A percentile compares a stretch with the other conserved stretches of the same genome.
Evolutionary conservation across 1,140 invertebrate species (phyloP).

Genomic region (Triops longicaudatus): DNA sequence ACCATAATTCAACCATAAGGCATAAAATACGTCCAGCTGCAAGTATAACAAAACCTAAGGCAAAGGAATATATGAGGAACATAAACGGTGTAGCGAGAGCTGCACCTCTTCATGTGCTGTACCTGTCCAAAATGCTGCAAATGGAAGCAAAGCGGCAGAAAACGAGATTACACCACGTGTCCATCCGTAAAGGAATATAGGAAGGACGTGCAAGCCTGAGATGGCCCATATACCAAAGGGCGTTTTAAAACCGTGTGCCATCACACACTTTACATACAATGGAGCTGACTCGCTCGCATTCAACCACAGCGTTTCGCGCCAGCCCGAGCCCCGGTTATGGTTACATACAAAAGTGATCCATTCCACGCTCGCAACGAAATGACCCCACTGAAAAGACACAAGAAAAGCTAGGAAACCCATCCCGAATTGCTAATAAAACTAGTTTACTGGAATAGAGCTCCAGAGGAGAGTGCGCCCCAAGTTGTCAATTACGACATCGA

Average conservation of each 20-base stretch:
- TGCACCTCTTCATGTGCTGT: not conserved
- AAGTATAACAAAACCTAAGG: constrained; percentile 8
- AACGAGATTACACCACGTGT: not conserved
- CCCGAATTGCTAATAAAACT: not conserved
- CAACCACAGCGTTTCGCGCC: constrained; percentile 15
- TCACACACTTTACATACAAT: constrained; percentile 24
- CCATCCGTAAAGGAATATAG: constrained; percentile 25
- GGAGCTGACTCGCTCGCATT: constrained; percentile 13
- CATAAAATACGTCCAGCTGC: constrained; percentile 18
- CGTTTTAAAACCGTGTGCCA: constrained; percentile 26
- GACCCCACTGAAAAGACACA: constrained; percentile 18
- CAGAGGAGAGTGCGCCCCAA: constrained; percentile 30
- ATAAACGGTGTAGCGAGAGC: not conserved
- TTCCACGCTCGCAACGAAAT: constrained; percentile 16
- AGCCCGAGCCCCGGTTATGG: constrained; percentile 21
- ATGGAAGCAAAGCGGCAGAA: constrained; percentile 16
- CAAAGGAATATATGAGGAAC: not conserved
- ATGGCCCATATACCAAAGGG: constrained; percentile 21
- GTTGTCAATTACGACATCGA: constrained; percentile 33
- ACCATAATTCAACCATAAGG: constrained; percentile 24
- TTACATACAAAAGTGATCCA: constrained; percentile 28
- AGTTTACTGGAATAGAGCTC: constrained; percentile 28
- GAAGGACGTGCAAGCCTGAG: constrained; percentile 25
- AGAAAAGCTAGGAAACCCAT: not conserved
- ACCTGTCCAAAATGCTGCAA: not conserved